Percentiles rank a stretch among this genome's conserved stretches.
Conservation (phyloP, 2,888 invertebrate genomes). For the Platerodrilus igneus region DNA sequence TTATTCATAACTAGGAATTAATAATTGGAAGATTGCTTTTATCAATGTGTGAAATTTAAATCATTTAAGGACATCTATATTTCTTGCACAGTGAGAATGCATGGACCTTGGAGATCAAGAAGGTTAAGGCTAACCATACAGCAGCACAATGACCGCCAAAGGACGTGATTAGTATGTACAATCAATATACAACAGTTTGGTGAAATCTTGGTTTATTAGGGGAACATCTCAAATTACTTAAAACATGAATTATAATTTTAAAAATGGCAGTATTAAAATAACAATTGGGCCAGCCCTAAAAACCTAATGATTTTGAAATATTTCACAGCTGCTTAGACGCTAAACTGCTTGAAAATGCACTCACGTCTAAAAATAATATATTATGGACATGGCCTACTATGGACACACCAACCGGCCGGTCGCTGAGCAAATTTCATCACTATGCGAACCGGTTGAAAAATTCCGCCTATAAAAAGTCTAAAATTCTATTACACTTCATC, state of each 20-base stretch:
- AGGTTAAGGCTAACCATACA: constrained; percentile 38
- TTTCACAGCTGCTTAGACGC: background rate
- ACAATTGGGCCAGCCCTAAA: too few relatives aligned
- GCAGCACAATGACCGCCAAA: constrained; percentile 34
- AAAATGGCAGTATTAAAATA: too few relatives aligned
- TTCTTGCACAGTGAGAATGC: constrained; percentile 12
- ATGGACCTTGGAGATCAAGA: constrained; percentile 22
- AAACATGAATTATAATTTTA: too few relatives aligned
- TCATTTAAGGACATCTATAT: background rate
- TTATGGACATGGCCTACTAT: constrained; percentile 21
- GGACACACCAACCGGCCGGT: constrained; percentile 16
- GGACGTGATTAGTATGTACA: too few relatives aligned
- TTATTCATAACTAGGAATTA: too few relatives aligned
- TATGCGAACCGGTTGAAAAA: constrained; percentile 22
- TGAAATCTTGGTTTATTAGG: too few relatives aligned
- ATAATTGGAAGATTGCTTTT: too few relatives aligned
- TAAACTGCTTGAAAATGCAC: constrained; percentile 16
- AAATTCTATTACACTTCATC: too few relatives aligned
- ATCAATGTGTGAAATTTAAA: too few relatives aligned
- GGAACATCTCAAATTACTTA: too few relatives aligned
- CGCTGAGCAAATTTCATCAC: constrained; percentile 12
- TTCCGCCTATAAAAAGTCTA: constrained; percentile 9
- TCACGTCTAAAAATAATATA: constrained; percentile 19
- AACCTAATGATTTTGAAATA: too few relatives aligned
- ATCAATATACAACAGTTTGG: too few relatives aligned